Evolutionary conservation across 2,888 invertebrate genomes (phyloP).

Genomic region (Xestia rhomboidea): DNA sequence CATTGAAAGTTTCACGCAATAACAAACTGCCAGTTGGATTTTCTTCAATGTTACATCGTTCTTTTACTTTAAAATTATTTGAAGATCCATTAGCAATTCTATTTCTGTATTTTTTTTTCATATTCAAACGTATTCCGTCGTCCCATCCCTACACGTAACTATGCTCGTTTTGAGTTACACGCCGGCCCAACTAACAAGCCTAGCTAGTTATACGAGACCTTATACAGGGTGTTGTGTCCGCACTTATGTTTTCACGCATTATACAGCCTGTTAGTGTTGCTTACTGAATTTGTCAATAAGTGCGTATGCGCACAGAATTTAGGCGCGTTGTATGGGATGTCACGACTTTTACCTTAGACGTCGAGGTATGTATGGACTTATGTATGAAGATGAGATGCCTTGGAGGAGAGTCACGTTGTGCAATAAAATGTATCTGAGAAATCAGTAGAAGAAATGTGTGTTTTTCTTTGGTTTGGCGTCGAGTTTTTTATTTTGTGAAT

Average conservation of each 20-base stretch:
- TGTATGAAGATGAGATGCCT: slow-evolving; percentile 56
- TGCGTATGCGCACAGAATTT: slow-evolving; percentile 61
- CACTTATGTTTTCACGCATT: slow-evolving; percentile 65
- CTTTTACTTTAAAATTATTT: background rate
- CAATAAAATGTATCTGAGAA: slow-evolving; percentile 55
- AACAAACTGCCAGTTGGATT: background rate
- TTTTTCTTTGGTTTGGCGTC: slow-evolving; percentile 12
- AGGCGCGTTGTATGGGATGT: slow-evolving; percentile 57
- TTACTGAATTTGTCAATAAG: slow-evolving; percentile 67
- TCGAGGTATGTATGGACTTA: slow-evolving; percentile 30
- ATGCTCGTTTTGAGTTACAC: slow-evolving; percentile 76
- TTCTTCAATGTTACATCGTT: background rate
- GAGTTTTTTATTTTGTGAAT: background rate
- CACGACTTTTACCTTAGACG: slow-evolving; percentile 65
- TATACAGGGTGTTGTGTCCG: slow-evolving; percentile 67
- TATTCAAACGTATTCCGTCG: background rate
- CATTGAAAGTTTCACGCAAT: background rate
- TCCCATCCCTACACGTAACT: slow-evolving; percentile 53
- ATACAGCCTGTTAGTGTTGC: slow-evolving; percentile 64
- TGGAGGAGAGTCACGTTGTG: slow-evolving; percentile 48
- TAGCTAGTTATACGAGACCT: slow-evolving; percentile 68
- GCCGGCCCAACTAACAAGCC: slow-evolving; percentile 73
- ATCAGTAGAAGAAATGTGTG: slow-evolving; percentile 40
- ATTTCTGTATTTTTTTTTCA: background rate
- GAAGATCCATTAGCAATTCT: background rate